Evolutionary conservation across 2,797 vertebrate genomes (phyloP), one percentile per base, ranked within the genome.

Genomic region (Sylvilagus floridanus): DNA sequence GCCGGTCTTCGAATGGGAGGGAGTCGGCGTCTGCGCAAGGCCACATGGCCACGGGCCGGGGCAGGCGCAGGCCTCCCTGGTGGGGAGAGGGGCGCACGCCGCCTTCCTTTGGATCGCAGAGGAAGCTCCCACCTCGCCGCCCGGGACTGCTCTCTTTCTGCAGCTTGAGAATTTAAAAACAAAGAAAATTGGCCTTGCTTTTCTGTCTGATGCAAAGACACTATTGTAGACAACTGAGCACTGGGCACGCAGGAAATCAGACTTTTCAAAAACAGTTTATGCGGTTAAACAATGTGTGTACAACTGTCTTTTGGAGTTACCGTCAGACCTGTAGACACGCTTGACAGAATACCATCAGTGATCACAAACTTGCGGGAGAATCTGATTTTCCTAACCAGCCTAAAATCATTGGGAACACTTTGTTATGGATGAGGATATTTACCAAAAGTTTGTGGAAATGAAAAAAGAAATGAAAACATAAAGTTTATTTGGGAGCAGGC

Each of bases 1-100:
- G 98, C 87, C 98, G 98, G 75, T 99, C 99, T 0, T 99, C 99
- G 92, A 99, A 98, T 10, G 97, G 96, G 63, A 98, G 63, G 37
- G 98, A 98, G 22, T 99, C 99, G 0, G 99, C 98, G 79, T 99
- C 99, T 0, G 98, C 98, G 95, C 99, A 99, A 88, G 99, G 99
- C 96, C 99, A 99, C 4, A 96, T 76, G 0, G 98, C 96, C 90
- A 96, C 60, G 0, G 97, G 2, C 13, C 97, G 97, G 75, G 98
- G 98, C 35, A 96, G 24, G 0, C 97, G 98, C 16, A 98, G 98
- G 82, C 97, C 98, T 62, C 98, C 99, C 92, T 98, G 99, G 89
- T 98, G 97, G 0, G 95, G 96, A 42, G 99, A 98, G 1, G 98
- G 96, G 14, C 79, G 97, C 77, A 84, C 91, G 90, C 73, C 78